Conservation (phyloP, 1,140 invertebrate species). For the Drosophila albomicans region DNA sequence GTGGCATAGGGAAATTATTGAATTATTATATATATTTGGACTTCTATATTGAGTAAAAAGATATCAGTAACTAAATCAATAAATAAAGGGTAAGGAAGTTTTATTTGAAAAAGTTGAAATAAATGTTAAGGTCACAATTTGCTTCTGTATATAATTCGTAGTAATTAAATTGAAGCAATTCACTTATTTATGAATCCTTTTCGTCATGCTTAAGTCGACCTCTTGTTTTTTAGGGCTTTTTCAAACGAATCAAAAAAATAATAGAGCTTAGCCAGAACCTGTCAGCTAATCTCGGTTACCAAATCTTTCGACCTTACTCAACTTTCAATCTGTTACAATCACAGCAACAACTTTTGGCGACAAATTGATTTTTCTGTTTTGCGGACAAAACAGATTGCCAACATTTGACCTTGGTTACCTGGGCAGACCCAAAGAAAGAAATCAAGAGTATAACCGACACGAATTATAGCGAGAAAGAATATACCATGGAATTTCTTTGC, state of each 20-base stretch:
- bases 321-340: slow-evolving; percentile 27
- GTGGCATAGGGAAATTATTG: too few relatives aligned
- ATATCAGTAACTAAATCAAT: too few relatives aligned
- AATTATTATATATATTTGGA: too few relatives aligned
- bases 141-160: too few relatives aligned
- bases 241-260: not conserved
- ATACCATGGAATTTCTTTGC: slow-evolving; percentile 23
- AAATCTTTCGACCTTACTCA: slow-evolving; percentile 42
- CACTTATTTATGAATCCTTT: not conserved
- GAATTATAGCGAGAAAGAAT: slow-evolving; percentile 15
- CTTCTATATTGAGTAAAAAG: too few relatives aligned
- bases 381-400: slow-evolving; percentile 48
- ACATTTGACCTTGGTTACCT: slow-evolving; percentile 61
- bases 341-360: slow-evolving; percentile 30
- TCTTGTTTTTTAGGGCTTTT: not conserved
- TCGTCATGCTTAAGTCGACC: not conserved
- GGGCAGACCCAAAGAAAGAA: slow-evolving; percentile 15
- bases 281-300: not conserved
- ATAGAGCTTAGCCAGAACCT: not conserved
- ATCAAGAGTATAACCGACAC: slow-evolving; percentile 39
- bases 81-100: too few relatives aligned
- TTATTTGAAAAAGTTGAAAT: too few relatives aligned
- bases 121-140: too few relatives aligned
- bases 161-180: too few relatives aligned
- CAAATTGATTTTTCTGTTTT: slow-evolving; percentile 65